Conservation (phyloP, 2,113 vertebrate species). For the Lycaon pictus region DNA sequence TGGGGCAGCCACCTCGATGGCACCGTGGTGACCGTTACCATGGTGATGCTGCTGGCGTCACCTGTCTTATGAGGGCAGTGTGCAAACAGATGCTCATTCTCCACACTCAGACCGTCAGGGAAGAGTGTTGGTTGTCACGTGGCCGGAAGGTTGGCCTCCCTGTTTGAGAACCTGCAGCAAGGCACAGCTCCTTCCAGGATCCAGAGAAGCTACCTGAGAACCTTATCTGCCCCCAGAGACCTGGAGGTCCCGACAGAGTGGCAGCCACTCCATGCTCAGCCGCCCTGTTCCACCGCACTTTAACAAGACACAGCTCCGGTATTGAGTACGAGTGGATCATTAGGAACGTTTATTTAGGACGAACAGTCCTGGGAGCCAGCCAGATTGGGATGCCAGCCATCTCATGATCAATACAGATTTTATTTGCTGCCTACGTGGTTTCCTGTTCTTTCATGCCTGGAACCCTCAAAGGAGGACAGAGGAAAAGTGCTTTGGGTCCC, state of each 20-base stretch:
- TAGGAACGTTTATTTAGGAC: conserved; percentile 71
- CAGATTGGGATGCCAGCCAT: neutral
- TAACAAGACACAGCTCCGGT: conserved; percentile 35
- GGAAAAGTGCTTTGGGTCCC: neutral
- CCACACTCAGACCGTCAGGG: neutral
- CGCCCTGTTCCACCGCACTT: neutral
- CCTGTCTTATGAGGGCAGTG: neutral
- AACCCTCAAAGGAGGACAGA: neutral
- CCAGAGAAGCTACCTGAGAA: neutral
- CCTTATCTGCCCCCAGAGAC: neutral
- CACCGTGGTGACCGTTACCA: rapidly evolving
- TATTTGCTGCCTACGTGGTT: conserved; percentile 26
- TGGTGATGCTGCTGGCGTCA: no score
- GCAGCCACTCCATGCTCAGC: neutral
- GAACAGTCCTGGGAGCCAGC: conserved; percentile 61
- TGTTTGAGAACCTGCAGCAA: neutral
- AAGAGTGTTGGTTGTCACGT: neutral
- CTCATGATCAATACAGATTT: conserved; percentile 52
- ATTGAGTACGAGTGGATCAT: conserved; percentile 32
- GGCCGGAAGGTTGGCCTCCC: neutral
- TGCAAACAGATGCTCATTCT: neutral
- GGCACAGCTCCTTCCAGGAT: neutral
- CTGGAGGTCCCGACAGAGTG: neutral
- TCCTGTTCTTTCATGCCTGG: neutral
- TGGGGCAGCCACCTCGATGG: neutral